Conservation (phyloP, 2,797 vertebrate genomes). For the Tinamus major region DNA sequence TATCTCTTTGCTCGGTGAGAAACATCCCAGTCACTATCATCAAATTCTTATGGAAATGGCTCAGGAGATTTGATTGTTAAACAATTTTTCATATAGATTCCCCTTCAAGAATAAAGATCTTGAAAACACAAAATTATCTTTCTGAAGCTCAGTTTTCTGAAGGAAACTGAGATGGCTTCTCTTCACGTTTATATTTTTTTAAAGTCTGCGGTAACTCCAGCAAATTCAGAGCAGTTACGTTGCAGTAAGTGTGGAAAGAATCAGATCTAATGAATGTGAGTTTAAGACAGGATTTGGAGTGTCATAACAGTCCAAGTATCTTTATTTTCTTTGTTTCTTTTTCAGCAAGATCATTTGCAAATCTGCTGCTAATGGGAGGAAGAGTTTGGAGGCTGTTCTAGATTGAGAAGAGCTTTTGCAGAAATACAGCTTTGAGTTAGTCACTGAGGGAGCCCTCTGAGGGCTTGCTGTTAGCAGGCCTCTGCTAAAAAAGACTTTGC, state of each 20-base stretch:
- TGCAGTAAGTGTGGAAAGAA: neutral
- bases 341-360: neutral
- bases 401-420: neutral
- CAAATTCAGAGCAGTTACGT: neutral
- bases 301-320: neutral
- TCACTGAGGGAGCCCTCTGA: neutral
- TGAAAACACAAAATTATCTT: neutral
- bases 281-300: neutral
- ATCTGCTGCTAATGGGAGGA: neutral
- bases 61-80: neutral
- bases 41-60: constrained; percentile 16
- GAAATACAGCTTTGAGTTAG: neutral
- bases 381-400: neutral
- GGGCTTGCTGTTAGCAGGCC: neutral
- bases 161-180: neutral
- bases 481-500: neutral
- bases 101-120: neutral
- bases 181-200: neutral
- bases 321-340: too few relatives aligned
- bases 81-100: neutral
- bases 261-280: neutral
- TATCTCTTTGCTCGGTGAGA: neutral
- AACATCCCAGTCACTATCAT: neutral
- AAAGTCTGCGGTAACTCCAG: neutral
- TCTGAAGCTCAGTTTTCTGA: neutral